Evolutionary conservation across 1,140 invertebrate genomes (phyloP), one percentile per base, ranked within the genome.

Genomic region (Potamilus streckersoni): DNA sequence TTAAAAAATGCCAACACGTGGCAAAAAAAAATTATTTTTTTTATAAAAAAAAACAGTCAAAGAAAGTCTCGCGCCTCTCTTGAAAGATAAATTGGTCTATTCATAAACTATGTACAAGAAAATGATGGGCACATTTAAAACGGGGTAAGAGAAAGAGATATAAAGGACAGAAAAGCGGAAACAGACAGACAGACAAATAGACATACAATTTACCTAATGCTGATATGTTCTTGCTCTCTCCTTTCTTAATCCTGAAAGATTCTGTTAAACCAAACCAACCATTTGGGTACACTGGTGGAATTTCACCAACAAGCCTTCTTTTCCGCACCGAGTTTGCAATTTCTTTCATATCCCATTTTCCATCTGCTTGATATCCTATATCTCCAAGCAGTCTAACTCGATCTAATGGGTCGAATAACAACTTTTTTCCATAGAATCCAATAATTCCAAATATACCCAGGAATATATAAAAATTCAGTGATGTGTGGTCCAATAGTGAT

Each of bases 241-340:
- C 92, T 3, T 86, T 86, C 55, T 89, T 91, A 6, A 98, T 77
- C 27, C 93, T 90, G 27, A 88, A 90, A 11, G 93, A 94, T 86
- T 97, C 95, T 0, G 93, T 87, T 1, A 97, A 82, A 0, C 92
- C 93, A 85, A 95, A 96, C 96, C 96, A 97, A 15, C 96, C 96
- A 82, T 98, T 97, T 0, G 96, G 96, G 89, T 93, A 97, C 1
- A 95, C 94, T 0, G 96, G 95, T 12, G 90, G 90, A 16, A 89
- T 81, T 64, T 90, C 87, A 38, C 90, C 87, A 23, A 92, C 85
- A 72, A 91, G 91, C 6, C 93, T 80, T 15, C 90, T 81, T 17
- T 86, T 86, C 73, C 91, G 89, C 0, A 91, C 86, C 59, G 85
- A 80, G 27, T 91, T 90, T 0, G 89, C 89, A 57, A 89, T 83